Evolutionary conservation across 2,113 vertebrate genomes (phyloP).

Genomic region (Ellobius talpinus): DNA sequence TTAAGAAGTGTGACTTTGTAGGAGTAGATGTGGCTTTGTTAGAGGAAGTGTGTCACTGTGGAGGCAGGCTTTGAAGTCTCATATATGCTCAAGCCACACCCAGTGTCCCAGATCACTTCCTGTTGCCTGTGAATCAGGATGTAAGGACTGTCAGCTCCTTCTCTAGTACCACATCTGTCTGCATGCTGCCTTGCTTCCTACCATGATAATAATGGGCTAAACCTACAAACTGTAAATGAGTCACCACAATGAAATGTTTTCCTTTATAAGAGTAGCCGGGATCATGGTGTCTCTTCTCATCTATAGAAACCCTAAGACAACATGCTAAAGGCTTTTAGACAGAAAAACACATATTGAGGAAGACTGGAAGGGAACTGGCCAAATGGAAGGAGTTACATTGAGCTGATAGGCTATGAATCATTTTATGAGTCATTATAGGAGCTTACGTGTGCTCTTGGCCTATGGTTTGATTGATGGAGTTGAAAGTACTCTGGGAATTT

Average conservation of each 20-base stretch:
- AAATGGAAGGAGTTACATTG: constrained; percentile 4
- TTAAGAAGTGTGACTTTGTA: background rate
- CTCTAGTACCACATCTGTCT: background rate
- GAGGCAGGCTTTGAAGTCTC: background rate
- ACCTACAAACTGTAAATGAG: background rate
- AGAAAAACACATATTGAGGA: background rate
- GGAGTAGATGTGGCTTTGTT: background rate
- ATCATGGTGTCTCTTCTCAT: background rate
- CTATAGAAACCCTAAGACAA: background rate
- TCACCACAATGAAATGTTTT: background rate
- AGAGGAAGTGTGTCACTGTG: background rate
- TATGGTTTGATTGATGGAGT: constrained; percentile 48
- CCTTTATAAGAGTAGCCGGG: background rate
- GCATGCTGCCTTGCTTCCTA: background rate
- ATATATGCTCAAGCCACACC: background rate
- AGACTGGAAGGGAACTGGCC: background rate
- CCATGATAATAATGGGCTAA: background rate
- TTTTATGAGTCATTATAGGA: constrained; percentile 56
- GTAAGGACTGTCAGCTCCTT: background rate
- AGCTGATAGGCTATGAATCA: background rate
- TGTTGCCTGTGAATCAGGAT: background rate
- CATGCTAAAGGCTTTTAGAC: background rate
- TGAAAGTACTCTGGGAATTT: constrained; percentile 7
- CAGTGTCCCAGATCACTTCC: background rate
- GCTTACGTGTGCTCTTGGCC: constrained; percentile 20